Base-by-base conservation (phyloP, 2,888 invertebrate species). In the Agrilus cyanescens region DNA sequence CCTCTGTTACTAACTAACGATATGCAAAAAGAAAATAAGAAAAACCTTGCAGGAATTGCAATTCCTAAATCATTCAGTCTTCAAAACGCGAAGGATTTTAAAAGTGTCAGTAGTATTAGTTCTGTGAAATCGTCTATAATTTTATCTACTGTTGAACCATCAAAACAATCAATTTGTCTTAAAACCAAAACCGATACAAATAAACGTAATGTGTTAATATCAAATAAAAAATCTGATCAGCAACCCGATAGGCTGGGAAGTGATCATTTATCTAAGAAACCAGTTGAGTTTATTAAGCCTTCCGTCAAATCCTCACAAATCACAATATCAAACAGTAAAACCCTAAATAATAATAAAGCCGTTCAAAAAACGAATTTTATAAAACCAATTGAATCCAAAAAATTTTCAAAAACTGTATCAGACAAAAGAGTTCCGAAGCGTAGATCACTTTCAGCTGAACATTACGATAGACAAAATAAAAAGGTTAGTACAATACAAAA, bases 361-460 rank as follows among this genome's bases (percentile, higher is more conserved):
- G 12, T 12, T 12, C 36, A 32, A 31, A 37, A 32, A 38, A 30
- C 37, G 32, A 32, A 41, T 12, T 8, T 30, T 29, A 29, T 38
- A 16, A 25, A 31, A 33, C 32, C 12, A 12, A 12, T 10, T 12
- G 16, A 14, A 15, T 13, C 8, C 10, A 25, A 14, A 30, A 25
- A 18, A 8, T 13, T 32, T 15, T 32, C 38, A 37, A 41, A 32
- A 12, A 32, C 33, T 8, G 32, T 13, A 16, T 13, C 31, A 31
- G 13, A 20, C 18, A 41, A 30, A 8, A 45, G 38, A 20, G 4
- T 12, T 35, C 12, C 16, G 12, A 29, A 18, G 6, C 43, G 54
- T 29, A 43, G 53, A 13, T 56, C 53, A 18, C 15, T 53, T 31
- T 55, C 53, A 32, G 47, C 54, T 5, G 47, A 52, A 33, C 43